Evolutionary conservation across 2,113 vertebrate species (phyloP).

Genomic region (Anhinga anhinga): DNA sequence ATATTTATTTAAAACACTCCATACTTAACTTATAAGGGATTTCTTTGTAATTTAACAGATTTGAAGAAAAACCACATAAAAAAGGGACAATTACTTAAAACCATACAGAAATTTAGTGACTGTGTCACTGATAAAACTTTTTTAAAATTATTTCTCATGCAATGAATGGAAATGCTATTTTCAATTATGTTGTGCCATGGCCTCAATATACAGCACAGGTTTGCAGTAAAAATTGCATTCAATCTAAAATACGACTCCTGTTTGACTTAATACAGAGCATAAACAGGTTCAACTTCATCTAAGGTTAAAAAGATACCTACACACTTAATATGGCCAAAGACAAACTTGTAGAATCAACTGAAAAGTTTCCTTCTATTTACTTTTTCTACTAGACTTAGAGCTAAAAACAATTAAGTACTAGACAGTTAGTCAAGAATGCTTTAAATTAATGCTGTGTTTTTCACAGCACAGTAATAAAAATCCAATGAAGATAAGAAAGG

Average conservation of each 20-base stretch:
- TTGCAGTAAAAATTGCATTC: neutral
- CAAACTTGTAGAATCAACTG: neutral
- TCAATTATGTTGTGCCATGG: neutral
- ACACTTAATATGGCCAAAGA: neutral
- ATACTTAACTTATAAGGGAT: neutral
- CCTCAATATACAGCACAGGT: neutral
- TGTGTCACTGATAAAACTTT: neutral
- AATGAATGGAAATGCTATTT: neutral
- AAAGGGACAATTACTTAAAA: neutral
- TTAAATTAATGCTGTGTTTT: neutral
- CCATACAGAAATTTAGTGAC: neutral
- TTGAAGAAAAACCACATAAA: neutral
- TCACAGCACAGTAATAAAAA: neutral
- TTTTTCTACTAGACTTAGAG: neutral
- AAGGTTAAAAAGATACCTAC: neutral
- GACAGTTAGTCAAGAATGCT: neutral
- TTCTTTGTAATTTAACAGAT: neutral
- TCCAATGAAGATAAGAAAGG: neutral
- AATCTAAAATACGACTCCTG: neutral
- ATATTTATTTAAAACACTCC: neutral
- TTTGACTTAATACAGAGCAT: neutral
- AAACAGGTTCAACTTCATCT: neutral
- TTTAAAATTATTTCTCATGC: neutral
- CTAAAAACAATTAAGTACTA: neutral
- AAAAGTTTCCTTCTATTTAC: neutral